phyloP scores from a whole-genome alignment of 1,140 invertebrate species.

The Megalonaias nervosa region DNA sequence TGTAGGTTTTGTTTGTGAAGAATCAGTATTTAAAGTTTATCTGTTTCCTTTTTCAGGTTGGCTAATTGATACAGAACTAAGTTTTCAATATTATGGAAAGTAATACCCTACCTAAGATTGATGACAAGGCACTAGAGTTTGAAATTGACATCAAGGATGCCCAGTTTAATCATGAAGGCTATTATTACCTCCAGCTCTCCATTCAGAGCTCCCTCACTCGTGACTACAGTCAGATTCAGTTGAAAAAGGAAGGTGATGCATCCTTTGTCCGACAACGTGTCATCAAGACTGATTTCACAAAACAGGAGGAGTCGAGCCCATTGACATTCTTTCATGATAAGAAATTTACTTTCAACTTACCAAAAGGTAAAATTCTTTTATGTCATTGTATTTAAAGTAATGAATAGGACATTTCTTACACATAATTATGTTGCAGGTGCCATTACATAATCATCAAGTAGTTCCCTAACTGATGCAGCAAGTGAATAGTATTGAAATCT shows the following conservation, averaged over 20 bases:
- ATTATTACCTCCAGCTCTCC: constrained; percentile 25
- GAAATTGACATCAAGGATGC: constrained; percentile 24
- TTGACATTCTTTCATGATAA: constrained; percentile 22
- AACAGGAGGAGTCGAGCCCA: constrained; percentile 21
- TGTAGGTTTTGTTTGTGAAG: too few relatives aligned
- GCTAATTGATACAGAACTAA: too few relatives aligned
- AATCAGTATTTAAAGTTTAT: too few relatives aligned
- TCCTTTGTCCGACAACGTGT: constrained; percentile 18
- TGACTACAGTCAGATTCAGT: constrained; percentile 28
- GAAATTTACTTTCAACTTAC: constrained; percentile 29
- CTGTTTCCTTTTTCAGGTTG: too few relatives aligned
- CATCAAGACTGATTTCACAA: constrained; percentile 17
- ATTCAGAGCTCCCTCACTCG: constrained; percentile 22
- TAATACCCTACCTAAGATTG: constrained; percentile 28
- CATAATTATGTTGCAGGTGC: too few relatives aligned
- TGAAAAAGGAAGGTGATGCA: constrained; percentile 9
- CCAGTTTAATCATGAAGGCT: constrained; percentile 36
- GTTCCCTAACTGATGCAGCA: too few relatives aligned
- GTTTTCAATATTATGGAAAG: constrained; percentile 16
- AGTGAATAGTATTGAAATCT: too few relatives aligned
- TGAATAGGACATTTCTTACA: too few relatives aligned
- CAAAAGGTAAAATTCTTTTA: constrained; percentile 24
- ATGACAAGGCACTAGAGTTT: constrained; percentile 27
- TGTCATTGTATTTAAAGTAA: too few relatives aligned
- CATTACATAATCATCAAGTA: too few relatives aligned